Evolutionary conservation across 2,888 invertebrate genomes (phyloP), one percentile per base, ranked within the genome.

Genomic region (Cataglyphis albicans): DNA sequence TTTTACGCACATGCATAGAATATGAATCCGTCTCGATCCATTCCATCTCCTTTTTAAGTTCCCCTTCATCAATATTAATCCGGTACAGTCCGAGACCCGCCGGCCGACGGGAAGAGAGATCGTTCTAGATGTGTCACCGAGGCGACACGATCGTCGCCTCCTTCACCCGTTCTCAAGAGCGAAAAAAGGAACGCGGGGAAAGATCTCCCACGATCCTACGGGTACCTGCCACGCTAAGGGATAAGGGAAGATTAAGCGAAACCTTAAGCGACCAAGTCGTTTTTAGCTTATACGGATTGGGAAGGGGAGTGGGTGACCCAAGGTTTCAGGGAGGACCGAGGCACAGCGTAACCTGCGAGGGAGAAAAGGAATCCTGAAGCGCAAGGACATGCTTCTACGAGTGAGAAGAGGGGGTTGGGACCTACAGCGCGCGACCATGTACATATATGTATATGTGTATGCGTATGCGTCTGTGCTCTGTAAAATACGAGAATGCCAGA

Each of bases 401-500:
- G 57, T 21, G 63, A 55, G 25, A 41, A 25, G 57, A 35, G 29
- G n/a, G 44, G 59, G 18, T 59, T 7, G 59, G 72, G 72, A 25
- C 78, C 72, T 80, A 70, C 78, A 78, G 12, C 57, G 21, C 41
- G 78, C 59, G 59, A 81, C 57, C 80, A 38, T 32, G 38, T 61
- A 15, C 7, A 55, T 35, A 25, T 10, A 41, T 38, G 55, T 41
- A 32, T 57, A 29, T 38, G 35, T 41, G 75, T 68, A 38, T 35
- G 65, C 63, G 65, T 59, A 29, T 44, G 35, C 32, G 38, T 59
- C 61, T 70, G 80, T 82, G 81, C 76, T 82, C 85, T 74, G 90
- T 93, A 91, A 93, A 92, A 92, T 93, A 92, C 90, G 92, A 91
- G 92, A 90, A 86, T 91, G 89, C 90, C 87, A 78, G 83, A 88